These are phyloP conservation scores for Cephalopterus ornatus DNA, from an alignment of 2,113 vertebrate species.

Conservation along the genomic window DNA sequence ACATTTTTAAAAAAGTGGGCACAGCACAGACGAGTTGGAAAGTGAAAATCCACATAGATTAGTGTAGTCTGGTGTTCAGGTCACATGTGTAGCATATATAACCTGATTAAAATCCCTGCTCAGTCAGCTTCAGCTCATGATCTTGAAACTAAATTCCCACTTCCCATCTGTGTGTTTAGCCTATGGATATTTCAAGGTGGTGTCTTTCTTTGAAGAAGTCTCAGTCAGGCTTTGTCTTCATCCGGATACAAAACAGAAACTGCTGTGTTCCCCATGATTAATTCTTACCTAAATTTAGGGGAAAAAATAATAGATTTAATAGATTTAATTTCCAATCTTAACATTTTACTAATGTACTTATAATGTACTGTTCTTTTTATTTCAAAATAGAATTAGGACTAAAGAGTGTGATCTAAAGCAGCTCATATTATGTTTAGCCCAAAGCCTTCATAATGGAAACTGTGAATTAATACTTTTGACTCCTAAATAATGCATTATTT, in stretches of 20 bases:
- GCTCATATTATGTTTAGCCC: neutral
- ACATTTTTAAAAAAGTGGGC: neutral
- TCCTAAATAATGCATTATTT: neutral
- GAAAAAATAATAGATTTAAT: neutral
- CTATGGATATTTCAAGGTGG: neutral
- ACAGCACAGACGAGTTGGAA: neutral
- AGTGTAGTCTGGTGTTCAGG: neutral
- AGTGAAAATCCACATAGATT: neutral
- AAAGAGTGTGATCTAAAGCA: neutral
- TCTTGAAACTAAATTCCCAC: neutral
- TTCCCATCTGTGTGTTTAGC: neutral
- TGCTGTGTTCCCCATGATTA: neutral
- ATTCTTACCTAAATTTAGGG: neutral
- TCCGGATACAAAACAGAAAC: neutral
- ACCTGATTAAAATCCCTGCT: neutral
- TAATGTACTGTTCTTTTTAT: neutral
- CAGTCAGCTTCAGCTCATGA: neutral
- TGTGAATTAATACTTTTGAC: neutral
- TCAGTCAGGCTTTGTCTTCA: neutral
- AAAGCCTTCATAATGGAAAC: neutral
- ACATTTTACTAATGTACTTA: neutral
- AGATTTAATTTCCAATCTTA: neutral
- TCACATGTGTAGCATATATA: neutral
- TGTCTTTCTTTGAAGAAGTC: neutral
- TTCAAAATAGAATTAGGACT: neutral